Evolutionary conservation across 2,797 vertebrate species (phyloP).

Genomic region (Amazona ochrocephala): DNA sequence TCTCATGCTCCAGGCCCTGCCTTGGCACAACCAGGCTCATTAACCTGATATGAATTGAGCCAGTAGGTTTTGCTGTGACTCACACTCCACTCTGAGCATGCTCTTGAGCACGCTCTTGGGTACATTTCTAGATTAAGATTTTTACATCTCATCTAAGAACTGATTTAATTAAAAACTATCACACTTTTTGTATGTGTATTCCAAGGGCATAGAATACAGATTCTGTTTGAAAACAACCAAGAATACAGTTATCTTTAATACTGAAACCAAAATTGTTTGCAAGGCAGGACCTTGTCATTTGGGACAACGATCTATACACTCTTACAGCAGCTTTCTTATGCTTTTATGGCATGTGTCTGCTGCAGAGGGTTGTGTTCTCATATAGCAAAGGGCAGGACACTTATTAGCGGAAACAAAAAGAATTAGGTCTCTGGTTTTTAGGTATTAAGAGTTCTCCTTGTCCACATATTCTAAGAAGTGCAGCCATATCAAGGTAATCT

Average conservation of each 20-base stretch:
- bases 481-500: constrained; percentile 31
- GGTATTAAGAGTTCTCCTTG: background rate
- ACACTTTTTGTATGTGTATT: background rate
- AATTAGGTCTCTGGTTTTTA: background rate
- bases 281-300: background rate
- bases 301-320: background rate
- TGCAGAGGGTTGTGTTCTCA: background rate
- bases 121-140: background rate
- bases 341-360: background rate
- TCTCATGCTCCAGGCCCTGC: background rate
- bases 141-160: background rate
- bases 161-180: background rate
- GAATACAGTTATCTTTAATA: background rate
- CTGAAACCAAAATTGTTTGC: background rate
- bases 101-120: background rate
- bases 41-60: background rate
- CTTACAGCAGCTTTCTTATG: background rate
- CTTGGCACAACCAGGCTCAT: background rate
- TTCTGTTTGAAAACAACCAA: background rate
- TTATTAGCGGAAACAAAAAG: background rate
- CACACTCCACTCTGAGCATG: background rate
- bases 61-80: background rate
- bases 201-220: background rate
- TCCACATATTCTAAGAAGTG: background rate
- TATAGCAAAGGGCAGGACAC: background rate